Base-by-base conservation (phyloP, 30 jellyfish, hydroid and myxozoan species). In the Aurelia sp. region DNA sequence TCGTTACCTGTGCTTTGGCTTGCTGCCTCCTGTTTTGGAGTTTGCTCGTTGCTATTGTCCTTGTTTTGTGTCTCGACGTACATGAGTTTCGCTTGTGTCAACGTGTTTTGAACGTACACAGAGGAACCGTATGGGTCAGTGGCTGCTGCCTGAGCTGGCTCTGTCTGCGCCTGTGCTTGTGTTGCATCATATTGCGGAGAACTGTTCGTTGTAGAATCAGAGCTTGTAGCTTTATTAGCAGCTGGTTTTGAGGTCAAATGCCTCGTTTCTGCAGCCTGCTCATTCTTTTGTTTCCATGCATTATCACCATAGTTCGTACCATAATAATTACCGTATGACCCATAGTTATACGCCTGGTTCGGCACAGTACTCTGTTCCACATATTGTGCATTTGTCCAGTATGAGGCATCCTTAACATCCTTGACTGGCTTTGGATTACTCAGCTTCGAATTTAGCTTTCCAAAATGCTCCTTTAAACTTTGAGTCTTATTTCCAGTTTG, bases 401-500 rank as follows among this genome's bases (percentile, higher is more conserved):
- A 27, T 5, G 75, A 4, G 11, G 52, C 67, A 63, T 40, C 27
- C 13, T 60, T 61, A 5, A 10, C 50, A 5, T n/a, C 24, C 33
- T 78, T 24, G 16, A 16, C 16, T 22, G 50, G 12, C 62, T 70
- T 44, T 67, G 67, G 20, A 1, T 73, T 44, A 0, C 18, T 48
- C 13, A 16, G 19, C 55, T 44, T 44, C 17, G 55, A 44, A 18
- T 67, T 22, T 0, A 51, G n/a, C 18, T 55, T 68, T 57, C 78
- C 74, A 74, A 10, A 35, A 21, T 66, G 13, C 7, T 24, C 67
- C 3, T 52, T 6, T 3, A 27, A 11, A 17, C 66, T 63, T 63
- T 58, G 76, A 8, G 93, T 84, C 4, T 84, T 15, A 35, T 73
- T 84, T 18, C 93, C 93, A 40, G 93, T 84, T 55, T 84, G 93